Evolutionary conservation across 2,113 vertebrate species (phyloP), one percentile per base, ranked within the genome.

Genomic region (Hippoglossus stenolepis): DNA sequence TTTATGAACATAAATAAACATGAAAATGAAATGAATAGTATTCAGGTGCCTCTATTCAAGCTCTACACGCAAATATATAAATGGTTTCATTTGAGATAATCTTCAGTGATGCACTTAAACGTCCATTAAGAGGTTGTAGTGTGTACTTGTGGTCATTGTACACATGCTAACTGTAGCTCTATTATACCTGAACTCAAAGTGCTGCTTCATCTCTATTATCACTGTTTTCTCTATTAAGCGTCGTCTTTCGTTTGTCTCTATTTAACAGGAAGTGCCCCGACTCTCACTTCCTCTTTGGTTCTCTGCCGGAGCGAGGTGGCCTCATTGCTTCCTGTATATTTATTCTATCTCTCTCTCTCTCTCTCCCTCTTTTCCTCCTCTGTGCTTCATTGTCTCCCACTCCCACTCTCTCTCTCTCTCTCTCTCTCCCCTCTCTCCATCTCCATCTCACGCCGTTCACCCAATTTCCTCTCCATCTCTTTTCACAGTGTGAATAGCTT

Each of bases 401-500:
- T 89, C 86, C 79, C 85, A 89, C 79, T 86, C 87, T 18, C 53
- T 7, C 87, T n/a, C 53, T 78, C 73, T 70, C 70, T 77, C 23
- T 14, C 21, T 24, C n/a, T 83, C 80, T 23, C 70, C 60, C 67
- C 83, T 7, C 31, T 28, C 26, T 28, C 31, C 63, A 35, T 73
- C 71, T 77, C 77, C 43, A 76, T 82, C 88, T 85, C 85, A 82
- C 65, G 82, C 86, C 66, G 77, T 82, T 90, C 82, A 73, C 83
- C 83, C 87, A 87, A 80, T 90, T 89, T 90, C 83, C 90, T 85
- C 71, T 87, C 84, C 84, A 80, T 87, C 86, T 87, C 86, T 83
- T 80, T 71, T 84, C 89, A 84, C 84, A 75, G 83, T 87, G 86
- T 90, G 87, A 90, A 86, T 73, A 88, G 89, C 90, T 89, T 90